Evolutionary conservation across 2,113 vertebrate species (phyloP), one percentile per base, ranked within the genome.

Genomic region (Clarias gariepinus): DNA sequence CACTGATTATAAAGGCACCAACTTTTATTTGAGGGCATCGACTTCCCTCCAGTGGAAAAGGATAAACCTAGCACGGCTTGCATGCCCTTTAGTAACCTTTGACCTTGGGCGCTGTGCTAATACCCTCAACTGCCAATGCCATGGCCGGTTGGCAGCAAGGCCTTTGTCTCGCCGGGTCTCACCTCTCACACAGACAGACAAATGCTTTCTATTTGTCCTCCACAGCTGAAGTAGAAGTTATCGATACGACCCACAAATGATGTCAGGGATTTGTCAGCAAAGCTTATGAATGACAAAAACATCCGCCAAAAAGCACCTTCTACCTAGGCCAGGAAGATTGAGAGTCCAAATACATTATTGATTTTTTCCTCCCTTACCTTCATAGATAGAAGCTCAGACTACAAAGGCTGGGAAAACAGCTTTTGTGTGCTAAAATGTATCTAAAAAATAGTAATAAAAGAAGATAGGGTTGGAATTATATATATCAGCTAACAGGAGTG

Each of bases 281-380:
- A 95, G 96, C 97, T 97, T 97, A 97, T 96, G 97, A 98, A 98
- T 98, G 97, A 98, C 96, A 98, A 97, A 98, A 97, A 92, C 93
- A 93, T 91, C 91, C 92, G 93, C 89, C 88, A 78, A 85, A 85
- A 88, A 93, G 90, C 92, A 95, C 96, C 96, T 96, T 96, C 93
- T 95, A 90, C 90, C 91, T 90, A 92, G 96, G 95, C 95, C 95
- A 90, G 92, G 96, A 96, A 96, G 96, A 97, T 96, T 97, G 97
- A 98, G 97, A 96, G 96, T 96, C 96, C 94, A 95, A 97, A 98
- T 96, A 96, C 96, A 94, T 95, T 97, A 99, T 99, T 92, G 97
- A 98, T 98, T 98, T 97, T 94, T 94, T 92, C 90, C 90, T 91
- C 89, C 92, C 52, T 92, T 92, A 94, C 95, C 94, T 97, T 97